Evolutionary conservation across 2,888 invertebrate genomes (phyloP).

Genomic region (Sycophila texana): DNA sequence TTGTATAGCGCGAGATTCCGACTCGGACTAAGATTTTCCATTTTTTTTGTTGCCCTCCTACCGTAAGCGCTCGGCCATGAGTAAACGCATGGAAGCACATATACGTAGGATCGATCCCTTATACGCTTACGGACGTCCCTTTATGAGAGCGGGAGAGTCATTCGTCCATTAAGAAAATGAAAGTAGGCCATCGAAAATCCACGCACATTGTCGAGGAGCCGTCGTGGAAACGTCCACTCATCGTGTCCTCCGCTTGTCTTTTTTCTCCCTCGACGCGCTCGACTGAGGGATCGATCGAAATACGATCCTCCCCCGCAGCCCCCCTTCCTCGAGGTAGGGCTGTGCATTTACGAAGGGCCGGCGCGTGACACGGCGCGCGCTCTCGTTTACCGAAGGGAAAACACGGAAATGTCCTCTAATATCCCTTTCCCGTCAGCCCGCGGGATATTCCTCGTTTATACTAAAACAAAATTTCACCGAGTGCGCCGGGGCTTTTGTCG

Average conservation of each 20-base stretch:
- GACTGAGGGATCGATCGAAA: constrained; percentile 49
- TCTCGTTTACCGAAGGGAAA: constrained; percentile 36
- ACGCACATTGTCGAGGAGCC: constrained; percentile 10
- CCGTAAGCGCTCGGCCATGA: background rate
- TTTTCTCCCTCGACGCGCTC: constrained; percentile 2
- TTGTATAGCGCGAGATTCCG: constrained; percentile 5
- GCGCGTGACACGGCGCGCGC: constrained; percentile 9
- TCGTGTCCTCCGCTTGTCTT: constrained; percentile 24
- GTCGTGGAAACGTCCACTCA: constrained; percentile 43
- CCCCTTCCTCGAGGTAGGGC: constrained; percentile 23
- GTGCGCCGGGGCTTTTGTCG: background rate
- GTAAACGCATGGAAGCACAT: too few relatives aligned
- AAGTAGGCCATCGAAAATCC: constrained; percentile 52
- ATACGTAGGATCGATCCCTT: constrained; percentile 15
- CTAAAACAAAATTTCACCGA: constrained; percentile 29
- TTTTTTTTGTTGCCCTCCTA: constrained; percentile 21
- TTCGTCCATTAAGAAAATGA: constrained; percentile 56
- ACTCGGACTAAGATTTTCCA: constrained; percentile 1
- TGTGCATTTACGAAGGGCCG: constrained; percentile 17
- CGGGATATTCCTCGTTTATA: constrained; percentile 3
- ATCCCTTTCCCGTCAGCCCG: constrained; percentile 40
- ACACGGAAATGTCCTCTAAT: constrained; percentile 55
- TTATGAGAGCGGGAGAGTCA: constrained; percentile 24
- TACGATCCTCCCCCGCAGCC: constrained; percentile 34
- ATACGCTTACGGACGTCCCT: constrained; percentile 5